Percentiles rank a stretch among this genome's conserved stretches.
Conservation (phyloP, 2,888 invertebrate species). For the Elegia similella region DNA sequence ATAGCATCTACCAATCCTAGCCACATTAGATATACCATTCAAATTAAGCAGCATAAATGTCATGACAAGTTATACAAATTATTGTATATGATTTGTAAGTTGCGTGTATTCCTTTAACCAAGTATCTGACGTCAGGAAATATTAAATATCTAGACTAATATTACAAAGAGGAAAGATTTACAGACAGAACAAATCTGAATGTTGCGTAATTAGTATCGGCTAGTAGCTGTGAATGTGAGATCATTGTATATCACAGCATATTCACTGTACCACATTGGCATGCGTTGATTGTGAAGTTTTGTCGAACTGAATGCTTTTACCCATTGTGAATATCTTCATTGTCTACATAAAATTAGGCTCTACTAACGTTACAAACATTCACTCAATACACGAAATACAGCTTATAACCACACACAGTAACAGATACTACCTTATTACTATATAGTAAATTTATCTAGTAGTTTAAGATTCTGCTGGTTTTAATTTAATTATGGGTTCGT, state of each 20-base stretch:
- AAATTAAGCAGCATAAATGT: background rate
- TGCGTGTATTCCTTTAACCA: background rate
- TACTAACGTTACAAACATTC: conserved; percentile 5
- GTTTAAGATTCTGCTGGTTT: background rate
- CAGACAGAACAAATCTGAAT: too few relatives aligned
- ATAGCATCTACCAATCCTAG: background rate
- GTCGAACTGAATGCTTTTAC: conserved; percentile 4
- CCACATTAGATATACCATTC: background rate
- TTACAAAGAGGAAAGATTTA: too few relatives aligned
- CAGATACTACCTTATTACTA: conserved; percentile 4
- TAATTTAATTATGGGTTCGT: background rate
- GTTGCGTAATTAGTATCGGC: background rate
- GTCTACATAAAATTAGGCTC: conserved; percentile 8
- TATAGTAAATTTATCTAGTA: background rate
- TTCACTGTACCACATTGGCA: conserved; percentile 18
- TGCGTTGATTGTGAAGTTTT: background rate
- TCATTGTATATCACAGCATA: conserved; percentile 40
- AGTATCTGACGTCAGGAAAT: background rate
- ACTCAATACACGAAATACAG: conserved; percentile 6
- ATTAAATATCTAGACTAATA: background rate
- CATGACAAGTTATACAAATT: background rate
- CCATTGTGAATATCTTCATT: background rate
- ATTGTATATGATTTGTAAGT: background rate
- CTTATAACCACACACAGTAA: conserved; percentile 20
- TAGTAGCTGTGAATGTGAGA: conserved; percentile 35